A percentile compares a stretch with the other conserved stretches of the same genome.
phyloP scores from a whole-genome alignment of 64 coral and sea anemone genomes.

The Montipora capricornis region DNA sequence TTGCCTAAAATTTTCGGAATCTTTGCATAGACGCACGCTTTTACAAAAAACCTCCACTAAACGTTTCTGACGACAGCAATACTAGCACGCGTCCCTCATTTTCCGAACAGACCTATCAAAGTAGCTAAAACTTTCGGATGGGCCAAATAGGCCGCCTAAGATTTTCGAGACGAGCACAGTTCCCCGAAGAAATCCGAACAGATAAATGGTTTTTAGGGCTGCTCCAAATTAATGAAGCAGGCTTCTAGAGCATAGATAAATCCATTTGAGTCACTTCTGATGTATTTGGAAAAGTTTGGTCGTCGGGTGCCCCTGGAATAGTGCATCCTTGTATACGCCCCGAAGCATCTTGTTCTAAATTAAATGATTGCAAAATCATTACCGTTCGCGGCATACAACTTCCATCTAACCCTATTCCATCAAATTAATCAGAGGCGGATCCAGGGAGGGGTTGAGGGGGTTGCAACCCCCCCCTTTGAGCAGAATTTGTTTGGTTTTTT shows the following conservation, averaged over 20 bases:
- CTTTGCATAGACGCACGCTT: conserved; percentile 1
- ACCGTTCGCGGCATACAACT: no score
- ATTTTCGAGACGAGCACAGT: neutral
- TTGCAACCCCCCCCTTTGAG: no score
- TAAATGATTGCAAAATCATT: no score
- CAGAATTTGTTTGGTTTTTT: no score
- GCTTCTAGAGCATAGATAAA: neutral
- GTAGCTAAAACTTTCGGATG: neutral
- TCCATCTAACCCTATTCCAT: no score
- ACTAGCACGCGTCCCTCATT: neutral
- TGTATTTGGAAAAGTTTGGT: neutral
- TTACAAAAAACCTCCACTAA: neutral
- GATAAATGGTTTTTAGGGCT: neutral
- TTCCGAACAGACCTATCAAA: neutral
- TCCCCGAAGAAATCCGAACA: neutral
- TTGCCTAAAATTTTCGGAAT: neutral
- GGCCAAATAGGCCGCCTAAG: neutral
- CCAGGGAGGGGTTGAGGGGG: no score
- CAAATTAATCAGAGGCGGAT: no score
- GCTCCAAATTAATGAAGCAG: neutral
- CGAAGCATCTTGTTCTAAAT: no score
- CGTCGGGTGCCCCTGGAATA: neutral
- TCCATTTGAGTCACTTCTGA: neutral
- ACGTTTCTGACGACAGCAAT: neutral
- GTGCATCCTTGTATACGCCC: no score